A percentile compares a stretch with the other conserved stretches of the same genome.
These are phyloP conservation scores for Uria aalge DNA, from an alignment of 2,113 vertebrate species.

Conservation along the genomic window DNA sequence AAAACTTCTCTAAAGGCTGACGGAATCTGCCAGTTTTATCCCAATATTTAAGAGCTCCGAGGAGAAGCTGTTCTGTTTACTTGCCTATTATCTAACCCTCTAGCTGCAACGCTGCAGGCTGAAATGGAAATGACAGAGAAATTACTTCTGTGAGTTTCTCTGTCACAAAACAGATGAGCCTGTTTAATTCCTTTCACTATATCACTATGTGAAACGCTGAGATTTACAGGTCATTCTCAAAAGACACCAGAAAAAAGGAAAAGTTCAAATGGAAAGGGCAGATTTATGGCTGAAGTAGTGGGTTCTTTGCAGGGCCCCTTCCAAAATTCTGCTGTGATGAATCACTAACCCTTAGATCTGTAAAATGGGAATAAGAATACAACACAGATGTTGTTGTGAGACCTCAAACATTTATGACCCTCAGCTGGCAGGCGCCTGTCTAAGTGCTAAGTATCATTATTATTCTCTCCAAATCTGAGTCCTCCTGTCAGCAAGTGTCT, in stretches of 20 bases:
- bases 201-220: neutral
- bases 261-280: neutral
- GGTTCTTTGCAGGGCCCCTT: neutral
- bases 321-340: neutral
- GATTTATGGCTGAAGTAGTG: neutral
- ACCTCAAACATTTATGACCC: conserved; percentile 23
- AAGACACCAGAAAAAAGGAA: neutral
- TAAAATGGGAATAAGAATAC: conserved; percentile 22
- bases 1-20: neutral
- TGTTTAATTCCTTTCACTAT: neutral
- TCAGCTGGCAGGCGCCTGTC: conserved; percentile 38
- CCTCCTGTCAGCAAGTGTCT: conserved; percentile 37
- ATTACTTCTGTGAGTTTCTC: neutral
- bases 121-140: neutral
- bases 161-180: neutral
- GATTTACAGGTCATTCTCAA: neutral
- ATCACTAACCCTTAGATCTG: conserved; percentile 1
- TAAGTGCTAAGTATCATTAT: conserved; percentile 49
- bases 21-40: neutral
- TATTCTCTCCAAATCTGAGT: conserved; percentile 45
- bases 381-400: conserved; percentile 26
- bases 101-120: neutral
- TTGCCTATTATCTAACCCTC: neutral
- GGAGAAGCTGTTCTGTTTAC: neutral
- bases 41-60: neutral